Percentiles rank a stretch among this genome's conserved stretches.
phyloP scores from a whole-genome alignment of 1,140 invertebrate genomes.

The Drosophila trapezifrons region DNA sequence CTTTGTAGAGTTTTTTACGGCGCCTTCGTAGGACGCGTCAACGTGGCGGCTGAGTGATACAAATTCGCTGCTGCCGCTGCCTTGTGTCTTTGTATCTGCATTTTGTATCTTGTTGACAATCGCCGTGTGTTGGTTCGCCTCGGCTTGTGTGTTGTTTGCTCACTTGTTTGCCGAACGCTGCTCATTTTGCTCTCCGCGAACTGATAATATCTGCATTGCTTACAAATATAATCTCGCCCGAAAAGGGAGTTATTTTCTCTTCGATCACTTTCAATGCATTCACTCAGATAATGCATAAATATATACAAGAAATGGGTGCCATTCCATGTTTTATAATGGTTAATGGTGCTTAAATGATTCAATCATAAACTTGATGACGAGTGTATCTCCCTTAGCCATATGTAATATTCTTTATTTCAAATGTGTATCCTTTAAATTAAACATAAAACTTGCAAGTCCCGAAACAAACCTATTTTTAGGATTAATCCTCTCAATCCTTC shows the following conservation, averaged over 20 bases:
- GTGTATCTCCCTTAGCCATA: too few species aligned
- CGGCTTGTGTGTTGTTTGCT: constrained; percentile 25
- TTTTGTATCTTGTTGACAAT: constrained; percentile 64
- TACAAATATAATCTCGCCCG: constrained; percentile 27
- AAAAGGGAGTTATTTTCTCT: constrained; percentile 8
- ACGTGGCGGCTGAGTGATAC: constrained; percentile 79
- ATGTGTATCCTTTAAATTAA: too few species aligned
- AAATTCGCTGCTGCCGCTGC: constrained; percentile 38
- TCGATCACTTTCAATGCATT: background rate
- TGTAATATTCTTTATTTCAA: too few species aligned
- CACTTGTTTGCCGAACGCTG: constrained; percentile 50
- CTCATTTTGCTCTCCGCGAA: constrained; percentile 12
- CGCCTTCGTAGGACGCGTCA: constrained; percentile 62
- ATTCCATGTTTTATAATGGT: too few species aligned
- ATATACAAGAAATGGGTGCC: too few species aligned
- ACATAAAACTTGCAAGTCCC: too few species aligned
- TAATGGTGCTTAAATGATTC: background rate
- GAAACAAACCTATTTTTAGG: too few species aligned
- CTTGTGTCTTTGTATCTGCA: constrained; percentile 51
- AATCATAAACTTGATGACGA: too few species aligned
- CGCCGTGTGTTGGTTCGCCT: constrained; percentile 39
- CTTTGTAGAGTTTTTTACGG: constrained; percentile 74
- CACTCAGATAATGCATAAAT: too few species aligned
- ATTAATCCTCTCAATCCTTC: too few species aligned
- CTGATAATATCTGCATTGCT: constrained; percentile 47